Base-by-base conservation (phyloP, 2,797 vertebrate species). In the Lagodon rhomboides region DNA sequence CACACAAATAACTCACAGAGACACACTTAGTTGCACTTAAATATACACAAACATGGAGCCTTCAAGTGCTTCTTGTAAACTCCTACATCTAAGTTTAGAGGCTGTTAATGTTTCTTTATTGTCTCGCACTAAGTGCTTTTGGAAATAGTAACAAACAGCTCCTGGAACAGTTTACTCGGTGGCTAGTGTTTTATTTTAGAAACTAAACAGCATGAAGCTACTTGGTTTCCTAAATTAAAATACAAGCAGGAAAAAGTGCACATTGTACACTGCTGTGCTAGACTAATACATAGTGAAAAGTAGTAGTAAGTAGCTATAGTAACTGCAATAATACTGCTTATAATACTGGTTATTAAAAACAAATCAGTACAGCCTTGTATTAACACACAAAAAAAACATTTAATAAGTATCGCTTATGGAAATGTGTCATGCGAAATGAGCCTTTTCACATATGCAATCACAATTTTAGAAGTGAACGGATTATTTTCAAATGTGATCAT, bases 51-150 rank as follows among this genome's bases (percentile, higher is more conserved):
- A 51, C 1, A 30, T 54, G 69, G 43, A 50, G 71, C 69, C 51
- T 83, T 75, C 44, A 43, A 66, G 73, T 77, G 73, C 27, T 51
- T 34, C 53, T 80, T 9, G 23, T 77, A 20, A 84, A 67, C 51
- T 72, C 56, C 30, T 51, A 46, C 43, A 51, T 75, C 54, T 22
- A 25, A 44, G 50, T 85, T 84, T 79, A 71, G 78, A 66, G 22
- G 63, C 70, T 56, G 41, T 76, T 85, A 79, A 85, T 79, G 71
- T 51, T 46, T 27, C 67, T 86, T 87, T 81, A 83, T 73, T 71
- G 77, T 86, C 50, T 68, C 10, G 11, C 41, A 20, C 55, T 68
- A 55, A 73, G 77, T 78, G 77, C 66, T 85, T 79, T 66, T 75
- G 38, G 71, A 73, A 78, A 77, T 43, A 66, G 38, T 71, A 68